Percentiles rank a stretch among this genome's conserved stretches.
Conservation (phyloP, 2,888 invertebrate genomes). For the Ectemnius continuus region DNA sequence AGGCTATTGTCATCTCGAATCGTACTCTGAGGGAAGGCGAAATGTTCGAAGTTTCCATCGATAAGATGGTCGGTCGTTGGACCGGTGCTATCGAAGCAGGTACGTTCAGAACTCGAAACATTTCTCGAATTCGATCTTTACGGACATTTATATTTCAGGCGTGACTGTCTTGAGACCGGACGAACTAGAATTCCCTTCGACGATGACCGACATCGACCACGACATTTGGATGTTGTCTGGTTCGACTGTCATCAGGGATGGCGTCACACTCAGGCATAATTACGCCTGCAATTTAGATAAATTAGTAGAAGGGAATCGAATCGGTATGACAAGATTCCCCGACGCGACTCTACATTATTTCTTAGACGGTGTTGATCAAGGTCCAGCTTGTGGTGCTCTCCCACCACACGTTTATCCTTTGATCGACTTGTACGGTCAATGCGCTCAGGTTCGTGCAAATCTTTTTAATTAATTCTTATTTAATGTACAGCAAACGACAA, state of each 20-base stretch:
- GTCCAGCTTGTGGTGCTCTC: conserved; percentile 89
- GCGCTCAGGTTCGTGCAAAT: conserved; percentile 86
- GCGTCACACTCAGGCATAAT: conserved; percentile 89
- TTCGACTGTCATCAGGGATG: conserved; percentile 94
- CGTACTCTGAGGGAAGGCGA: conserved; percentile 93
- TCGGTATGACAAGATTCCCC: conserved; percentile 92
- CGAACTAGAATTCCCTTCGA: conserved; percentile 91
- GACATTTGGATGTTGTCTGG: conserved; percentile 97
- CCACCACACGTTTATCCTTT: conserved; percentile 93
- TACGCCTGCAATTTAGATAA: conserved; percentile 92
- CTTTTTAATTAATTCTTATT: background rate
- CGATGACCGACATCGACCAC: conserved; percentile 93
- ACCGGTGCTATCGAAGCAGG: conserved; percentile 94
- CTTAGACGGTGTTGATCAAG: conserved; percentile 92
- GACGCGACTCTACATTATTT: conserved; percentile 92
- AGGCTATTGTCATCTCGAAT: conserved; percentile 95
- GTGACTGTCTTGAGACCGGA: conserved; percentile 94
- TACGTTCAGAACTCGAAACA: conserved; percentile 68
- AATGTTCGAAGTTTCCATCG: conserved; percentile 93
- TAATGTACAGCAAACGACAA: too few relatives aligned
- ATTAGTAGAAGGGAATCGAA: conserved; percentile 86
- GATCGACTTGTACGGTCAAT: conserved; percentile 96
- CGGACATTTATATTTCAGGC: conserved; percentile 80
- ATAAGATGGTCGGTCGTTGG: conserved; percentile 95
- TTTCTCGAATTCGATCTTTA: too few relatives aligned